Evolutionary conservation across 2,113 vertebrate genomes (phyloP), one percentile per base, ranked within the genome.

Genomic region (Poicephalus gulielmi): DNA sequence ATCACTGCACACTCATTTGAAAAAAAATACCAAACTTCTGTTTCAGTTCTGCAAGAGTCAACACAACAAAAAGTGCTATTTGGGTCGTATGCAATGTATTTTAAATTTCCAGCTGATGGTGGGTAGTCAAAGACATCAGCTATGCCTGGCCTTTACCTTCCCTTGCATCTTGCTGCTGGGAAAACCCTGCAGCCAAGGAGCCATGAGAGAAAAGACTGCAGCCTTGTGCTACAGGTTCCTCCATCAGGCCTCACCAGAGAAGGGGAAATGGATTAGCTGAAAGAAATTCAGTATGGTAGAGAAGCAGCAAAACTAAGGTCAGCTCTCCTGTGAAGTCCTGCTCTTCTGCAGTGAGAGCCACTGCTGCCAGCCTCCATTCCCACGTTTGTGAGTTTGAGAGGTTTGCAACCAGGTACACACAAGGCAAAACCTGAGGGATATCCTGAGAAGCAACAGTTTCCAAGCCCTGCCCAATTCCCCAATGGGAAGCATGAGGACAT

Each of bases 341-440:
- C 44, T 73, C 53, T 73, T 20, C 52, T 28, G 49, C 2, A 44
- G 67, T 35, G 22, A 83, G 17, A 49, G 46, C 27, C 11, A 4
- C 28, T 55, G 71, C 50, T 62, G 39, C 66, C 77, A 90, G 50
- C 46, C 64, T 47, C 4, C 12, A 0, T 24, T 49, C 10, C 64
- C 7, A 10, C 0, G 3, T 12, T n/a, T 9, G 27, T 1, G 31
- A 66, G 41, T 11, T 23, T 6, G 24, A 62, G 71, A 49, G 60
- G 39, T 57, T 62, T 78, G 41, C 60, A 46, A 20, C 41, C 41
- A 39, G 69, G 37, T 2, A 30, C 30, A n/a, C 28, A 39, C 11
- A 24, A 49, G 66, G 66, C 39, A 73, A 60, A 68, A 53, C 50
- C 83, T 9, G 16, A 82, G 62, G 52, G 35, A 30, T 17, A 11